These are phyloP conservation scores for Cephus nigrinus DNA, from an alignment of 2,888 invertebrate genomes.

Conservation along the genomic window DNA sequence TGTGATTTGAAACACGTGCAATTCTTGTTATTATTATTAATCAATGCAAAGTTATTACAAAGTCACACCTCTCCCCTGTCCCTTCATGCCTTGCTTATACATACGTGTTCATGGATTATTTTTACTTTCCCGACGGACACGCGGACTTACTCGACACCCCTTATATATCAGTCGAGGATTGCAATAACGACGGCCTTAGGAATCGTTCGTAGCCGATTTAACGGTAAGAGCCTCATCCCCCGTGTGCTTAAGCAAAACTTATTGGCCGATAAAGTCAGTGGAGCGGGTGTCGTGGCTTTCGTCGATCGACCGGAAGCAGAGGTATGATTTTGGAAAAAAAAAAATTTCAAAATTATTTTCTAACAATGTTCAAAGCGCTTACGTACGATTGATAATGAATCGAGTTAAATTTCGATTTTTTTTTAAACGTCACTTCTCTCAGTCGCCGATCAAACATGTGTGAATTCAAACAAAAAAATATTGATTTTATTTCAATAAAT, in stretches of 20 bases:
- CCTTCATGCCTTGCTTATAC: too few species aligned
- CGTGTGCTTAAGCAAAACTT: neutral
- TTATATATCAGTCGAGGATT: neutral
- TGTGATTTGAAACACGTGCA: too few species aligned
- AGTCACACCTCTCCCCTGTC: too few species aligned
- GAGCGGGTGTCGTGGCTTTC: neutral
- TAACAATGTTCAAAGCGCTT: neutral
- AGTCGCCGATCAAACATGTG: neutral
- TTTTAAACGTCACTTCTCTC: neutral
- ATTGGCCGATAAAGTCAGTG: neutral
- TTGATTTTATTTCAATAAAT: neutral
- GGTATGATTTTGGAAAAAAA: neutral
- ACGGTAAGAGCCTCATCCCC: neutral
- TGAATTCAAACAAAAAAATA: neutral
- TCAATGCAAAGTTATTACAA: neutral
- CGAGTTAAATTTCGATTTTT: neutral
- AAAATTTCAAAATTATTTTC: neutral
- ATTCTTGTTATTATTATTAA: neutral
- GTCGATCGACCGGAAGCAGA: neutral
- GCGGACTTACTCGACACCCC: neutral
- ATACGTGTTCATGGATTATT: too few species aligned
- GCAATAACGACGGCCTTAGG: neutral
- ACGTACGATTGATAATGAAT: neutral
- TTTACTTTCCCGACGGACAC: too few species aligned
- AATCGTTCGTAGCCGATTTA: neutral